These are phyloP conservation scores for Brachionus plicatilis DNA, from an alignment of 1,140 invertebrate species.

Conservation along the genomic window DNA sequence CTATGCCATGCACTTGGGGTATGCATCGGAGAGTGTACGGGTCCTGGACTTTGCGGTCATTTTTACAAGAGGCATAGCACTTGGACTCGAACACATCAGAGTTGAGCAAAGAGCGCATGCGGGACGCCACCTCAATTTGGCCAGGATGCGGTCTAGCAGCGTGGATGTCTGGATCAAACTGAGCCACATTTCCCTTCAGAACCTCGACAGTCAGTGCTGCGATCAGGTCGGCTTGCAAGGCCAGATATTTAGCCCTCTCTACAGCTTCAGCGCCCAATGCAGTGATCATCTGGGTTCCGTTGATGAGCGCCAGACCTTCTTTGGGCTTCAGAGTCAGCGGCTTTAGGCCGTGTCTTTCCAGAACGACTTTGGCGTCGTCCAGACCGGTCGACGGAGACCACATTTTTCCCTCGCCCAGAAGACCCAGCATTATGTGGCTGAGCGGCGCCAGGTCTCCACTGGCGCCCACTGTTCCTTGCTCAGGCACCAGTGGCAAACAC, in stretches of 20 bases:
- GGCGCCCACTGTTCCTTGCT: slow-evolving; percentile 70
- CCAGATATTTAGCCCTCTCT: slow-evolving; percentile 62
- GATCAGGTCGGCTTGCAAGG: slow-evolving; percentile 67
- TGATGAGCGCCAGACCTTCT: slow-evolving; percentile 69
- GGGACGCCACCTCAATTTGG: slow-evolving; percentile 63
- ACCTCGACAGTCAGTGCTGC: slow-evolving; percentile 68
- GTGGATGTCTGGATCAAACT: slow-evolving; percentile 68
- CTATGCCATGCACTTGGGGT: slow-evolving; percentile 61
- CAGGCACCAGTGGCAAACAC: slow-evolving; percentile 68
- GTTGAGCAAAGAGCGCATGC: slow-evolving; percentile 64
- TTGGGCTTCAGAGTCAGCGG: slow-evolving; percentile 64
- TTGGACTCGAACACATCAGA: slow-evolving; percentile 66
- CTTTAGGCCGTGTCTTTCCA: slow-evolving; percentile 61
- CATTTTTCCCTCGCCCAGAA: slow-evolving; percentile 73
- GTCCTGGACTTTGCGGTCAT: slow-evolving; percentile 69
- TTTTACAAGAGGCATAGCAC: slow-evolving; percentile 68
- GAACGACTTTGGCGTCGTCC: slow-evolving; percentile 64
- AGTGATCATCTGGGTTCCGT: slow-evolving; percentile 70
- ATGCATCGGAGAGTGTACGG: slow-evolving; percentile 69
- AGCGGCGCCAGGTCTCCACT: slow-evolving; percentile 69
- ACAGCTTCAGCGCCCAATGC: slow-evolving; percentile 66
- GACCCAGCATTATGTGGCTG: slow-evolving; percentile 66
- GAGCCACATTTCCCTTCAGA: slow-evolving; percentile 66
- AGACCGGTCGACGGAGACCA: slow-evolving; percentile 69
- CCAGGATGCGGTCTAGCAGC: slow-evolving; percentile 65